These are phyloP conservation scores for Salpingus planirostris DNA, from an alignment of 2,888 invertebrate species.

Conservation along the genomic window DNA sequence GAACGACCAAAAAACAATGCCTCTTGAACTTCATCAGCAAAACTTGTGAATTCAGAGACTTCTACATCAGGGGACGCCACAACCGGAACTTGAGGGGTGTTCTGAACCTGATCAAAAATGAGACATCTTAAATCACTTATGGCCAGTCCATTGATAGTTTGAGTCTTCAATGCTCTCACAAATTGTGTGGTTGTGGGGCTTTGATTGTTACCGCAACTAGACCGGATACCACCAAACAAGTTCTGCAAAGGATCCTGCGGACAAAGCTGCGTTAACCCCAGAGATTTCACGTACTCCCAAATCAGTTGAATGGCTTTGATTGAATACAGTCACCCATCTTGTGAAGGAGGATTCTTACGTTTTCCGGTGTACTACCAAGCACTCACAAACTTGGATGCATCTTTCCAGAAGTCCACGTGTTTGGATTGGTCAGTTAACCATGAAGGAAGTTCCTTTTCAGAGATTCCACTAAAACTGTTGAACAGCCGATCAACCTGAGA, in stretches of 20 bases:
- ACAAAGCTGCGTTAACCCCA: not conserved
- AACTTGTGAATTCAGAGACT: not conserved
- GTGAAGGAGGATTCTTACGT: not conserved
- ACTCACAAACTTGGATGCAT: not conserved
- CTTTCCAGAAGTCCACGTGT: not conserved
- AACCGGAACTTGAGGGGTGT: not conserved
- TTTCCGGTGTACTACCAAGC: not conserved
- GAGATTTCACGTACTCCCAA: too few relatives aligned
- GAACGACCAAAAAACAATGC: not conserved
- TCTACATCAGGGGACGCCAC: not conserved
- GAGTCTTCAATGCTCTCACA: not conserved
- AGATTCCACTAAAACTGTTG: too few relatives aligned
- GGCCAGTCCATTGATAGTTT: not conserved
- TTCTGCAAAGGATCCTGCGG: not conserved
- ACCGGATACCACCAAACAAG: not conserved
- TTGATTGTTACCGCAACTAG: not conserved
- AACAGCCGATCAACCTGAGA: too few relatives aligned
- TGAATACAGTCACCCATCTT: not conserved
- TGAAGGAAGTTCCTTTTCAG: not conserved
- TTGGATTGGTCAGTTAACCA: not conserved
- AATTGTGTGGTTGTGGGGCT: not conserved
- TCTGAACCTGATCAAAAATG: not conserved
- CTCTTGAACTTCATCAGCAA: not conserved
- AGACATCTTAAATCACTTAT: slow-evolving; percentile 1
- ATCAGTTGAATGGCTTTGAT: not conserved